A percentile compares a stretch with the other conserved stretches of the same genome.
Conservation (phyloP, 2,797 vertebrate species). For the Clarias pachynema region DNA sequence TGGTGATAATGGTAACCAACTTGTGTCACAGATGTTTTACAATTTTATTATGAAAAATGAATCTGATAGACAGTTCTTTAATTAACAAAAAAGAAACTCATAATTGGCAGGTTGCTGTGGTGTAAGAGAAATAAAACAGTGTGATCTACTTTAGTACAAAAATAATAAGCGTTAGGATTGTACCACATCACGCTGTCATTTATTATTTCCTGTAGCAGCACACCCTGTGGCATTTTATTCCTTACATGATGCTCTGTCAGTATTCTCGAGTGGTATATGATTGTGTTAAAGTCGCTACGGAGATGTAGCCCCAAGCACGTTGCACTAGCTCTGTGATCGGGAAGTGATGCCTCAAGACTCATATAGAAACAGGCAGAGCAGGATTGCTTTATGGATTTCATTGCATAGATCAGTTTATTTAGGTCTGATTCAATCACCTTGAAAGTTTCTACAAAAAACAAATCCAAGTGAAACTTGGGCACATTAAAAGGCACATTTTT, state of each 20-base stretch:
- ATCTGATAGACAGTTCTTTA: not conserved
- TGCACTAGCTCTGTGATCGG: constrained; percentile 15
- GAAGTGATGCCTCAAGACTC: constrained; percentile 24
- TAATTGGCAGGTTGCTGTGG: not conserved
- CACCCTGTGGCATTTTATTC: constrained; percentile 2
- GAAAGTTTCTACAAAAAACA: constrained; percentile 29
- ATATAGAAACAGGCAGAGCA: constrained; percentile 22
- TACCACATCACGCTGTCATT: not conserved
- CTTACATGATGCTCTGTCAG: constrained; percentile 3
- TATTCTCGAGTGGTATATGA: not conserved
- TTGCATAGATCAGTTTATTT: constrained; percentile 14
- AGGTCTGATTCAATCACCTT: constrained; percentile 25
- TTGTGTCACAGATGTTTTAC: not conserved
- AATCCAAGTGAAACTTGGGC: constrained; percentile 33
- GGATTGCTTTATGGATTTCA: constrained; percentile 1
- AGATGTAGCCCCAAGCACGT: constrained; percentile 6
- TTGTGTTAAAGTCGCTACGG: constrained; percentile 12
- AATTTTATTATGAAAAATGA: not conserved
- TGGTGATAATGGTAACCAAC: not conserved
- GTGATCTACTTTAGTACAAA: not conserved
- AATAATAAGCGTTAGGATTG: not conserved
- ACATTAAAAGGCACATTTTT: not conserved
- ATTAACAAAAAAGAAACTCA: not conserved
- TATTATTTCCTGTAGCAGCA: not conserved
- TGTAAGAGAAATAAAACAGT: not conserved